A percentile compares a stretch with the other conserved stretches of the same genome.
Conservation (phyloP, 2,888 invertebrate genomes). For the Temnothorax rugatulus region DNA sequence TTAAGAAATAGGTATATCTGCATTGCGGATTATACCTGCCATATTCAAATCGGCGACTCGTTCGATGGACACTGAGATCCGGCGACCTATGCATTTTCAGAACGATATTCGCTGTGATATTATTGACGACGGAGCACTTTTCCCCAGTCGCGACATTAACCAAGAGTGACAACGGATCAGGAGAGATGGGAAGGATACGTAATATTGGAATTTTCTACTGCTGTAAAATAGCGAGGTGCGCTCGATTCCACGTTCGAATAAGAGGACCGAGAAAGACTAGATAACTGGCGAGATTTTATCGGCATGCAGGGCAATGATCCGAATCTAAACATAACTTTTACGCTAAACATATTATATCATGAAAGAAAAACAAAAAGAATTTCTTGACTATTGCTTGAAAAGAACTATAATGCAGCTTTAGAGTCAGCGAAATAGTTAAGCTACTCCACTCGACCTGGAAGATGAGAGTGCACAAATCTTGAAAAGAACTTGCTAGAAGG, state of each 20-base stretch:
- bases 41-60: background rate
- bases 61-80: constrained; percentile 34
- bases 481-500: background rate
- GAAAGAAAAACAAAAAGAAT: background rate
- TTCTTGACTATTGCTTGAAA: background rate
- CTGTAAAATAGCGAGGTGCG: constrained; percentile 16
- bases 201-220: constrained; percentile 26
- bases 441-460: constrained; percentile 2
- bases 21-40: constrained; percentile 5
- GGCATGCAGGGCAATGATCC: background rate
- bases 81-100: constrained; percentile 44
- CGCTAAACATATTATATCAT: background rate
- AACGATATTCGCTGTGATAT: constrained; percentile 29
- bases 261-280: background rate
- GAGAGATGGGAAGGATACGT: constrained; percentile 9
- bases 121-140: constrained; percentile 40
- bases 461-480: background rate
- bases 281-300: background rate
- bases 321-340: constrained; percentile 34
- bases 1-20: background rate
- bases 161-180: constrained; percentile 45
- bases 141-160: constrained; percentile 40
- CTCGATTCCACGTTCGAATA: background rate
- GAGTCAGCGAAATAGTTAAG: background rate
- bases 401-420: background rate